Evolutionary conservation across 2,797 vertebrate genomes (phyloP).

Genomic region (Peromyscus eremicus): DNA sequence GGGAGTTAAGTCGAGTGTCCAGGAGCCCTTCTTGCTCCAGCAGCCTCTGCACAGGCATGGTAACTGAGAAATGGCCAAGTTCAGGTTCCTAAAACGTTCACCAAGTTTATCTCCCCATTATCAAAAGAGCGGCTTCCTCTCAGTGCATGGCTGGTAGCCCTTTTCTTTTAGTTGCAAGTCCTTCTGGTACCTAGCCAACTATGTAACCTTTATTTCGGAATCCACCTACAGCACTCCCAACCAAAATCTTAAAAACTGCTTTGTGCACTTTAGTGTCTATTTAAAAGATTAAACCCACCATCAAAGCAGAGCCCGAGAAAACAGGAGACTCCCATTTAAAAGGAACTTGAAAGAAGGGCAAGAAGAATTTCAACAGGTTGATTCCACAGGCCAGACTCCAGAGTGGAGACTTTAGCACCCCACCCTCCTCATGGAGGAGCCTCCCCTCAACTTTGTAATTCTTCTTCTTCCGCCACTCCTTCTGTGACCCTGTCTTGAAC

Average conservation of each 20-base stretch:
- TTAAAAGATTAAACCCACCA: conserved; percentile 39
- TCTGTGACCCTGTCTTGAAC: not conserved
- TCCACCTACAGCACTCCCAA: conserved; percentile 20
- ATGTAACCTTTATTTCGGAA: conserved; percentile 64
- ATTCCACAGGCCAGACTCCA: not conserved
- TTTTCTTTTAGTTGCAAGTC: conserved; percentile 56
- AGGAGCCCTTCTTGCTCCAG: not conserved
- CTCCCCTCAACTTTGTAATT: not conserved
- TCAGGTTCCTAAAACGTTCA: not conserved
- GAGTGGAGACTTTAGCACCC: rapidly evolving
- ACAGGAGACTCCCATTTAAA: conserved; percentile 15
- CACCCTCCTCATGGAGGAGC: rapidly evolving
- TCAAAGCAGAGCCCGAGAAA: conserved; percentile 3
- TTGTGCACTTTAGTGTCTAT: not conserved
- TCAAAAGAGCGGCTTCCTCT: conserved; percentile 22
- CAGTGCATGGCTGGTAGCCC: not conserved
- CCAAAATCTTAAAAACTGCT: not conserved
- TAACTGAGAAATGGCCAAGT: not conserved
- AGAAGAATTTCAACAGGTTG: not conserved
- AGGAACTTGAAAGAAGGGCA: not conserved
- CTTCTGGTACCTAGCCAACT: conserved; percentile 64
- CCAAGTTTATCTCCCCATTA: not conserved
- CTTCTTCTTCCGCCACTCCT: not conserved
- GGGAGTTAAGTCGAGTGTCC: not conserved
- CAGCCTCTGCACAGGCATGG: rapidly evolving